Evolutionary conservation across 2,888 invertebrate species (phyloP), one percentile per base, ranked within the genome.

Genomic region (Cyclophora punctaria): DNA sequence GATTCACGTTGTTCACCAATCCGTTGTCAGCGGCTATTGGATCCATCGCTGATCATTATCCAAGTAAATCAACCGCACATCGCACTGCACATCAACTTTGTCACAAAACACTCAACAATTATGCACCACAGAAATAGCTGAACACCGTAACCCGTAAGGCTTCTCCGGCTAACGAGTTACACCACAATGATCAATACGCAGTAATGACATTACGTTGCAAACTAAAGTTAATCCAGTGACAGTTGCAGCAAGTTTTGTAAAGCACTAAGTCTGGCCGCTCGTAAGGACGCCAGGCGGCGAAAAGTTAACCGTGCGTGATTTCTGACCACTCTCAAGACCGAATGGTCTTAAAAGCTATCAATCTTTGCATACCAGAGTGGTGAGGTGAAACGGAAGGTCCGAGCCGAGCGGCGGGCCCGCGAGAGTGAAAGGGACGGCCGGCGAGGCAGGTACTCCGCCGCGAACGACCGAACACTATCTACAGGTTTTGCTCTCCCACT

Each of bases 401-500:
- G 62, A 73, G 69, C 71, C 71, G 63, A 65, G 65, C 64, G 61
- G 54, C 53, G 50, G 60, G 60, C 51, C 1, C 46, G 70, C 63
- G 73, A 59, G 88, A 67, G 80, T 64, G 82, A 88, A 80, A 85
- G 82, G 80, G 88, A 88, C 83, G 62, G 65, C 79, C 69, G 51
- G 55, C 57, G 55, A 63, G 53, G 75, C 86, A 86, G 88, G 85
- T 86, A 84, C 71, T 69, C 76, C 81, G 87, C 71, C 81, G 72
- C 66, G 75, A 83, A 86, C 76, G 73, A 74, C 77, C 84, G 82
- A 81, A 78, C 80, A 82, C 79, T 85, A 78, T 84, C 84, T 88
- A 87, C 88, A 88, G 87, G 88, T 88, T 87, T 87, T 84, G 83
- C 83, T 87, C 83, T 83, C 87, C 88, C 88, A 88, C 88, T 86